A percentile compares a stretch with the other conserved stretches of the same genome.
Evolutionary conservation across 2,113 vertebrate species (phyloP).

Genomic region (Desmodus rotundus): DNA sequence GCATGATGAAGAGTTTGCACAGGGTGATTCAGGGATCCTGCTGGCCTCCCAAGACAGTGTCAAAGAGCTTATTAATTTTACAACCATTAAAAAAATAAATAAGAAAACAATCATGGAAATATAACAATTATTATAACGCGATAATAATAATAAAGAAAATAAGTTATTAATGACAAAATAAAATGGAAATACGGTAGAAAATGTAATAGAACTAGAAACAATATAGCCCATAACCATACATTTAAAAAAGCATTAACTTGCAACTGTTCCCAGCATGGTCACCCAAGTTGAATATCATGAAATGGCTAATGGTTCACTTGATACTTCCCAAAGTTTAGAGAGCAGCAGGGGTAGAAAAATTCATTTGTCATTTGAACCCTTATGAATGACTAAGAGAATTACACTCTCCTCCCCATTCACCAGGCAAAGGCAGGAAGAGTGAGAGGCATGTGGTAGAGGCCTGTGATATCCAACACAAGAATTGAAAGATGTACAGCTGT

Average conservation of each 20-base stretch:
- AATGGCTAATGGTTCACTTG: slow-evolving; percentile 76
- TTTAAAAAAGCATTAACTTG: slow-evolving; percentile 79
- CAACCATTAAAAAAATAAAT: slow-evolving; percentile 67
- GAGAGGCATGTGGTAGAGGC: background rate
- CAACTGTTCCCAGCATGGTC: slow-evolving; percentile 75
- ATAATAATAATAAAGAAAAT: slow-evolving; percentile 74
- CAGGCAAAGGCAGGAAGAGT: slow-evolving; percentile 12
- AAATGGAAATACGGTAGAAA: slow-evolving; percentile 77
- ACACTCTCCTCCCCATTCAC: slow-evolving; percentile 22
- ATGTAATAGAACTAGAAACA: slow-evolving; percentile 78
- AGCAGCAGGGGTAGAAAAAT: slow-evolving; percentile 72
- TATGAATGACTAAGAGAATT: slow-evolving; percentile 63
- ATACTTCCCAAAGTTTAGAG: slow-evolving; percentile 75
- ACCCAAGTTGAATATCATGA: slow-evolving; percentile 75
- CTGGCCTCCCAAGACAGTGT: slow-evolving; percentile 59
- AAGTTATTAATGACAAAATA: slow-evolving; percentile 79
- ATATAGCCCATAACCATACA: slow-evolving; percentile 75
- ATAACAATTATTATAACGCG: slow-evolving; percentile 54
- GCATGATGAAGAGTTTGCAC: slow-evolving; percentile 23
- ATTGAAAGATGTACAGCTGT: slow-evolving; percentile 39
- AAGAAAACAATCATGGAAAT: slow-evolving; percentile 65
- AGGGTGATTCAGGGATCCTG: slow-evolving; percentile 35
- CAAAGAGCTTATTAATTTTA: slow-evolving; percentile 68
- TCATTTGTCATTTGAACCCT: slow-evolving; percentile 73
- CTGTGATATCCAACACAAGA: slow-evolving; percentile 39